Conservation (phyloP, 2,113 vertebrate genomes). For the Pagrus major region DNA sequence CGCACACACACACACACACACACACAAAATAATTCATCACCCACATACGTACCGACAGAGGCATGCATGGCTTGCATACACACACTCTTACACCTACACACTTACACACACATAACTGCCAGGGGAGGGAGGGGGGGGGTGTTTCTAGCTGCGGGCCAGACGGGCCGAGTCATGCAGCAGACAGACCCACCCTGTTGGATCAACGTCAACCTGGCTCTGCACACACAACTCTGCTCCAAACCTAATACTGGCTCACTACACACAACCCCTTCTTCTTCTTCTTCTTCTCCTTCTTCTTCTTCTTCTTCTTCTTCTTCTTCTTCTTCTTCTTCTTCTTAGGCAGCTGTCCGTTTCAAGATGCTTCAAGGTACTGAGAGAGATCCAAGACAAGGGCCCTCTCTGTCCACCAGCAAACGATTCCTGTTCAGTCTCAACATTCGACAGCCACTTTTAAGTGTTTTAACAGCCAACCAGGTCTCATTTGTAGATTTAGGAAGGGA, state of each 20-base stretch:
- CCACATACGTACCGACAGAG: slow-evolving; percentile 7
- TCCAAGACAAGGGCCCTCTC: slow-evolving; percentile 56
- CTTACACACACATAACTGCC: slow-evolving; percentile 12
- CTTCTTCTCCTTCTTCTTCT: slow-evolving; percentile 34
- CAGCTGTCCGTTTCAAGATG: slow-evolving; percentile 53
- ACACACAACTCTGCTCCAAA: slow-evolving; percentile 63
- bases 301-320: slow-evolving; percentile 29
- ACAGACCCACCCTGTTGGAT: slow-evolving; percentile 79
- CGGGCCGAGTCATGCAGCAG: slow-evolving; percentile 70
- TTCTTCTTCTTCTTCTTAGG: slow-evolving; percentile 46
- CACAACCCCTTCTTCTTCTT: slow-evolving; percentile 50
- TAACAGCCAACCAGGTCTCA: slow-evolving; percentile 45
- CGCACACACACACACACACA: background rate
- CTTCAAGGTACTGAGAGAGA: slow-evolving; percentile 43
- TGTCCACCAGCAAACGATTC: slow-evolving; percentile 23
- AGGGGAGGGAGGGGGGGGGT: background rate
- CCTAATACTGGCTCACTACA: slow-evolving; percentile 61
- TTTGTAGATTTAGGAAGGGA: slow-evolving; percentile 43
- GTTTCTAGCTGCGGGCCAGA: slow-evolving; percentile 57
- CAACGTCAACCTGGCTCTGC: slow-evolving; percentile 65
- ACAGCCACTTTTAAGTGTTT: slow-evolving; percentile 56
- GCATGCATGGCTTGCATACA: slow-evolving; percentile 1
- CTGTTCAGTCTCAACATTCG: slow-evolving; percentile 47
- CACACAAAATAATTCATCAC: slow-evolving; percentile 11
- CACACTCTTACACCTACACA: slow-evolving; percentile 27